Evolutionary conservation across 2,797 vertebrate genomes (phyloP).

Genomic region (Brotula barbata): DNA sequence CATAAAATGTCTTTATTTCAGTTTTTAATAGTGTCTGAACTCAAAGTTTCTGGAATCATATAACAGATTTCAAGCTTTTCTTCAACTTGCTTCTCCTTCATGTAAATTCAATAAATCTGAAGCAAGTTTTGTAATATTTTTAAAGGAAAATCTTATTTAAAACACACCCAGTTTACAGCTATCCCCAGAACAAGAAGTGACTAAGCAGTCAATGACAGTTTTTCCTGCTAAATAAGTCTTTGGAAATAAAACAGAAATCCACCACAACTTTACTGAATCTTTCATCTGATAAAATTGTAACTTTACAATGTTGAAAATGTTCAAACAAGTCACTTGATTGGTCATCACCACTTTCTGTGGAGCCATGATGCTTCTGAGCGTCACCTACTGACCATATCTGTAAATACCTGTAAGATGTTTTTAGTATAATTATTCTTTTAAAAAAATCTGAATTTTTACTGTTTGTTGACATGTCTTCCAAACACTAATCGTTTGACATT

Average conservation of each 20-base stretch:
- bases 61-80: too few species aligned
- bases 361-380: too few species aligned
- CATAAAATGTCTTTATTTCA: too few species aligned
- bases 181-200: slow-evolving; percentile 7
- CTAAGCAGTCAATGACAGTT: slow-evolving; percentile 11
- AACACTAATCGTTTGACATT: slow-evolving; percentile 55
- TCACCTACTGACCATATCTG: slow-evolving; percentile 53
- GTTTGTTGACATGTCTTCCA: slow-evolving; percentile 1
- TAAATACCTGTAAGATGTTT: slow-evolving; percentile 51
- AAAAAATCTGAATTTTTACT: neutral
- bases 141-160: too few species aligned
- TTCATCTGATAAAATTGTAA: too few species aligned
- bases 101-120: too few species aligned
- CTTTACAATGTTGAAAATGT: neutral
- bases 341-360: slow-evolving; percentile 34
- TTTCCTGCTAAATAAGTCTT: neutral
- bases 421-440: slow-evolving; percentile 5
- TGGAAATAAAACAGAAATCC: too few species aligned
- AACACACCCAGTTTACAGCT: slow-evolving; percentile 2
- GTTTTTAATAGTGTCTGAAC: too few species aligned
- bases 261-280: too few species aligned
- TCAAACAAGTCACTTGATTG: slow-evolving; percentile 24
- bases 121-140: too few species aligned
- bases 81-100: too few species aligned
- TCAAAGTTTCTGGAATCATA: too few species aligned